Evolutionary conservation across 2,797 vertebrate species (phyloP), one percentile per base, ranked within the genome.

Genomic region (Tarsius wallacei): DNA sequence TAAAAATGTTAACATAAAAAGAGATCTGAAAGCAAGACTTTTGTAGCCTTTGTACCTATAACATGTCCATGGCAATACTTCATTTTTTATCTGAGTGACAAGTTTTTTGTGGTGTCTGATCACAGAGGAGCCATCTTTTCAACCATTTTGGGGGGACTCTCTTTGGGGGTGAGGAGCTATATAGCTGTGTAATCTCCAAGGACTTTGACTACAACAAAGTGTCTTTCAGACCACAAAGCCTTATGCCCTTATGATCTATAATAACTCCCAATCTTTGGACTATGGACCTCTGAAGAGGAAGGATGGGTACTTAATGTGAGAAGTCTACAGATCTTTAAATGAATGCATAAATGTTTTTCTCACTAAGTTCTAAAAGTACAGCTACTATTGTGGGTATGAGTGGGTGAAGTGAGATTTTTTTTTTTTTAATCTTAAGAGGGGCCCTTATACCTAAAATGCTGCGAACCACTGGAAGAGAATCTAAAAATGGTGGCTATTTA

Each of bases 351-450:
- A 53, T 85, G 42, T 80, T 94, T 94, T 93, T 95, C 90, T 97
- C 81, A 93, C 57, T 95, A 88, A 70, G 53, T 94, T 88, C 96
- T 97, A 74, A 94, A 97, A 97, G 73, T 87, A 95, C 49, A 95
- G 86, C 57, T 97, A 92, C 96, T 96, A 76, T 93, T 93, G 68
- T 97, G 76, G 92, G 92, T 93, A 26, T 96, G 95, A 97, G 97
- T 97, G 92, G 96, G 96, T 94, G 96, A 97, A 93, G 95, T 96
- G 81, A 90, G 73, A 90, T 59, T 68, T 63, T 76, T 71, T 89
- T 96, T 91, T 87, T 92, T 53, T 91, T 36, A 74, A 90, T 87
- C 36, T 97, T 95, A 93, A 87, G 82, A 87, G 51, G n/a, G 95
- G 74, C 78, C n/a, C 42, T 90, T 81, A 63, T 47, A 90, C 59